Evolutionary conservation across 1,140 invertebrate genomes (phyloP), one percentile per base, ranked within the genome.

Genomic region (Drosophila nigrodunni): DNA sequence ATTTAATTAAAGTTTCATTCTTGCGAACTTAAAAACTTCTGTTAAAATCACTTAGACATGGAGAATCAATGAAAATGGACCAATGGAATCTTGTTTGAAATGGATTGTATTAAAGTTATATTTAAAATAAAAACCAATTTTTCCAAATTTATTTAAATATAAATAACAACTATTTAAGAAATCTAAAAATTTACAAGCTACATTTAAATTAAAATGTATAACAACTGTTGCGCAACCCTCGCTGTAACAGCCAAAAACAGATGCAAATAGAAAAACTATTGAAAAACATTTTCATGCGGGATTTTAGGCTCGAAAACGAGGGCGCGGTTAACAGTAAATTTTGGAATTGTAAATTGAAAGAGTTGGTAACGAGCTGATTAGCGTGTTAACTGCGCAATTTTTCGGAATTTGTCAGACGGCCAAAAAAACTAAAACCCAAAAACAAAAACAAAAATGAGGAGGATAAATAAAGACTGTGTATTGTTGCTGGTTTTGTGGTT

Each of bases 281-380:
- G n/a, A 39, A 66, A 57, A 58, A 15, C 39, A 9, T 52, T 69
- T 50, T 57, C n/a, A 43, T 68, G 44, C 47, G 57, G 52, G 52
- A 30, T 43, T 43, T 55, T 8, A 9, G 25, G 18, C 13, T 39
- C 50, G 43, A 57, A 70, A 68, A 52, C 39, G 35, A 55, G 71
- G 65, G 74, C 49, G 35, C 58, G 54, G 35, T 41, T 25, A 35
- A 43, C 13, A 37, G 43, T 55, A 2, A 46, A 30, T 46, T 61
- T 25, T 10, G 41, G 62, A 18, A 21, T 21, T 54, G 2, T 11
- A 9, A 65, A 66, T 60, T 59, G 52, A 50, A 66, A 66, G 54
- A 67, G 66, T 64, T 70, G 57, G 66, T 75, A 80, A 82, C 80
- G 62, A 79, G 81, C 73, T 77, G 65, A 74, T 77, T 83, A 59